A percentile compares a stretch with the other conserved stretches of the same genome.
Conservation (phyloP, 2,113 vertebrate species). For the Ardeotis arabs region DNA sequence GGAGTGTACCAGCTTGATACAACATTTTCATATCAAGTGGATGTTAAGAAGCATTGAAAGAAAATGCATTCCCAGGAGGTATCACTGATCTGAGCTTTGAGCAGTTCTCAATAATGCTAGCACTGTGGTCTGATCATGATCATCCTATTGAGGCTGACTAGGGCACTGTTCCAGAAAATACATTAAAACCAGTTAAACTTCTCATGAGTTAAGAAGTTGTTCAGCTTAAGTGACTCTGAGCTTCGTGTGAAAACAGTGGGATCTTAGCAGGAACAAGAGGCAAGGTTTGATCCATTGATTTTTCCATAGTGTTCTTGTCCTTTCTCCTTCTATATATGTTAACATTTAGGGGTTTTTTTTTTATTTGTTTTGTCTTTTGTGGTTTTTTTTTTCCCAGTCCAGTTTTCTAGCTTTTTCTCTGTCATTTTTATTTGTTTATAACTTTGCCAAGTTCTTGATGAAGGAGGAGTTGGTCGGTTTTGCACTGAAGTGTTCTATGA, state of each 20-base stretch:
- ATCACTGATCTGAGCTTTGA: neutral
- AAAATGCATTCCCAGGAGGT: neutral
- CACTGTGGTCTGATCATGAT: neutral
- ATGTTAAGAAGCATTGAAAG: neutral
- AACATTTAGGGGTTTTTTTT: neutral
- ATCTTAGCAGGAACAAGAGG: neutral
- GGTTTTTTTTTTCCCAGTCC: neutral
- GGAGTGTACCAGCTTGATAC: neutral
- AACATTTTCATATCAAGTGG: neutral
- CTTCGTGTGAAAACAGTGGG: neutral
- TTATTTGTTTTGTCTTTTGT: neutral
- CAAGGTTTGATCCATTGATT: neutral
- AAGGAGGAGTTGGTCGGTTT: neutral
- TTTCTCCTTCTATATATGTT: neutral
- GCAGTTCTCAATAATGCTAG: neutral
- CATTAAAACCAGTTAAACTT: neutral
- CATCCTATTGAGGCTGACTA: neutral
- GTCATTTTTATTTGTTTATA: neutral
- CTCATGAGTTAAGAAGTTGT: neutral
- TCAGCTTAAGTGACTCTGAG: neutral
- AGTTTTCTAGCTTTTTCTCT: neutral
- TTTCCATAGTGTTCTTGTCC: neutral
- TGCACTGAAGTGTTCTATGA: neutral
- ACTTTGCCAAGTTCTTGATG: neutral
- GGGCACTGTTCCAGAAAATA: neutral